These are phyloP conservation scores for Anguilla rostrata DNA, from an alignment of 2,113 vertebrate genomes.

Conservation along the genomic window DNA sequence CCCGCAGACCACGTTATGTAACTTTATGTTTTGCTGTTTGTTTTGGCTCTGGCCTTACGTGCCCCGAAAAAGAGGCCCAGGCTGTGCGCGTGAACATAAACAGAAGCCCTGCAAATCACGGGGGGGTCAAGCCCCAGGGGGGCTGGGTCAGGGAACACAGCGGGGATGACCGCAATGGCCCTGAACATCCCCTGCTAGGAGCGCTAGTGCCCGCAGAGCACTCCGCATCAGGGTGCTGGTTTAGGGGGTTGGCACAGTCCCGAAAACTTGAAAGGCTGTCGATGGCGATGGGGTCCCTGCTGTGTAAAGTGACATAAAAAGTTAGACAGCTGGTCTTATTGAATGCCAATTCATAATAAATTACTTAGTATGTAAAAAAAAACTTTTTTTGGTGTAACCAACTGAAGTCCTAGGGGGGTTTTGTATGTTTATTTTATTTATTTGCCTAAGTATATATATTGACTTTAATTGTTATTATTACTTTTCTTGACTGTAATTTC, in stretches of 20 bases:
- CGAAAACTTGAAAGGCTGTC: not conserved
- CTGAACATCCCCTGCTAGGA: not conserved
- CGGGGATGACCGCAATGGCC: not conserved
- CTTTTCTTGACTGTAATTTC: too few relatives aligned
- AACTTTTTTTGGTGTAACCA: too few relatives aligned
- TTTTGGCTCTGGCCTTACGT: conserved; percentile 20
- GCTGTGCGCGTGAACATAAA: conserved; percentile 16
- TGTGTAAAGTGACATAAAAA: too few relatives aligned
- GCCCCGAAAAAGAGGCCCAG: not conserved
- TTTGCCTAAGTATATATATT: too few relatives aligned
- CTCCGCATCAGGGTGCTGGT: not conserved
- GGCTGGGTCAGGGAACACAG: conserved; percentile 1
- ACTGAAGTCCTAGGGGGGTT: too few relatives aligned
- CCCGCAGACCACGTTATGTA: conserved; percentile 22
- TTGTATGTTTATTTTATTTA: too few relatives aligned
- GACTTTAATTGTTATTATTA: too few relatives aligned
- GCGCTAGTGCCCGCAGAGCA: not conserved
- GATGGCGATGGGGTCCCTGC: too few relatives aligned
- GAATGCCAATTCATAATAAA: too few relatives aligned
- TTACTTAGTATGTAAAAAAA: too few relatives aligned
- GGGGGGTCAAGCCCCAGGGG: not conserved
- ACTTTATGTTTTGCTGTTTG: conserved; percentile 19
- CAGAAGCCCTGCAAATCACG: conserved; percentile 23
- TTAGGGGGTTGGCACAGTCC: not conserved
- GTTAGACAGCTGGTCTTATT: too few relatives aligned